A percentile compares a stretch with the other conserved stretches of the same genome.
phyloP scores from a whole-genome alignment of 2,113 vertebrate species.

The Prionailurus bengalensis region DNA sequence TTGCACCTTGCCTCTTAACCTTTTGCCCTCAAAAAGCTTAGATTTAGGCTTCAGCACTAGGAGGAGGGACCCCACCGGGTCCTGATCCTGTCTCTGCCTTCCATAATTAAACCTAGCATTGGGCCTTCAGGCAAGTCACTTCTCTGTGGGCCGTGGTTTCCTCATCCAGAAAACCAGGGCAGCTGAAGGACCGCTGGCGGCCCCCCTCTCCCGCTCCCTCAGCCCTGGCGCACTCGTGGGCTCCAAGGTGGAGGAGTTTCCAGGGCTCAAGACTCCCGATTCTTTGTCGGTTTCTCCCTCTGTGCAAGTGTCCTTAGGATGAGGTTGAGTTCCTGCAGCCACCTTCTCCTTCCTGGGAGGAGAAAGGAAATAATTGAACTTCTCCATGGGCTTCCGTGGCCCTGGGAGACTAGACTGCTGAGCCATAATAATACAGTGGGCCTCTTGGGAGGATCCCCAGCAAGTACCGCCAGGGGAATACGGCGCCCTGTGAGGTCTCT shows the following conservation, averaged over 20 bases:
- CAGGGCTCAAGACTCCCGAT: neutral
- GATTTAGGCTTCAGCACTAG: neutral
- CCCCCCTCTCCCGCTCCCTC: neutral
- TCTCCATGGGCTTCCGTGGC: neutral
- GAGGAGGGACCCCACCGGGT: neutral
- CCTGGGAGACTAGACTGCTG: neutral
- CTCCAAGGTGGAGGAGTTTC: neutral
- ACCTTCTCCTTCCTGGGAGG: neutral
- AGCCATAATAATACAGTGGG: neutral
- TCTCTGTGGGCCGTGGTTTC: neutral
- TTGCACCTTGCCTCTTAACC: neutral
- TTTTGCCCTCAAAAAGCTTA: neutral
- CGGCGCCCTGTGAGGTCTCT: neutral
- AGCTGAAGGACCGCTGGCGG: neutral
- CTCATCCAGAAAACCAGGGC: neutral
- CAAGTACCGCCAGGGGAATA: neutral
- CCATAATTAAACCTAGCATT: neutral
- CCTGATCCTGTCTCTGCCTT: neutral
- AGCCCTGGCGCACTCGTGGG: accelerated
- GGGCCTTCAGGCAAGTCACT: neutral
- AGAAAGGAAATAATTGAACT: neutral
- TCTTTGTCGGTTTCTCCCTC: neutral
- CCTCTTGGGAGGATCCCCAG: neutral
- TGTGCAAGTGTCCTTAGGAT: neutral
- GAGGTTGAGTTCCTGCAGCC: neutral